phyloP scores from a whole-genome alignment of 2,888 invertebrate genomes.

The Orthosia cruda region DNA sequence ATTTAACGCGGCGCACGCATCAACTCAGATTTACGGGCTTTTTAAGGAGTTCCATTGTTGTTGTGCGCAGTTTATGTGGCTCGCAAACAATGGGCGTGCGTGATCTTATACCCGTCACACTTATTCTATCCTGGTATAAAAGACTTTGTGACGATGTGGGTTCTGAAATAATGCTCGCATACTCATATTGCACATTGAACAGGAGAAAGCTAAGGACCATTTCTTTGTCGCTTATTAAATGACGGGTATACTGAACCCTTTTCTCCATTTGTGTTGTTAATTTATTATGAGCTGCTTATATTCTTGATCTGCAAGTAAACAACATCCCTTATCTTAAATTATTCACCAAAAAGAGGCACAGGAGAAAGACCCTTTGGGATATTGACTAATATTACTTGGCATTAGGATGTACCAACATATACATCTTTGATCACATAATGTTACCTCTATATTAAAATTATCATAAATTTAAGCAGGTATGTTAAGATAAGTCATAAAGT shows the following conservation, averaged over 20 bases:
- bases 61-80: slow-evolving; percentile 61
- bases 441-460: not conserved
- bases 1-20: slow-evolving; percentile 76
- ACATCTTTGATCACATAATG: not conserved
- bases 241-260: slow-evolving; percentile 11
- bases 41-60: slow-evolving; percentile 74
- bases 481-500: not conserved
- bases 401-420: not conserved
- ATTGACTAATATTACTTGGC: not conserved
- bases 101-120: slow-evolving; percentile 60
- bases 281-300: slow-evolving; percentile 5
- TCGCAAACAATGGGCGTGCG: slow-evolving; percentile 65
- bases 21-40: slow-evolving; percentile 76
- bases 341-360: slow-evolving; percentile 19
- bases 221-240: slow-evolving; percentile 36
- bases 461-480: not conserved
- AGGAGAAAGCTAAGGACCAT: slow-evolving; percentile 6
- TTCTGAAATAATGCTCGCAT: slow-evolving; percentile 16
- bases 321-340: slow-evolving; percentile 14
- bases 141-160: slow-evolving; percentile 31
- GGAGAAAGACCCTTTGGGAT: slow-evolving; percentile 2
- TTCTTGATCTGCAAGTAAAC: slow-evolving; percentile 14
- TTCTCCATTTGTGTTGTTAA: slow-evolving; percentile 8
- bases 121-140: slow-evolving; percentile 58
- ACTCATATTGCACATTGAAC: slow-evolving; percentile 28